A percentile compares a stretch with the other conserved stretches of the same genome.
Conservation (phyloP, 2,113 vertebrate species). For the Colaptes auratus region DNA sequence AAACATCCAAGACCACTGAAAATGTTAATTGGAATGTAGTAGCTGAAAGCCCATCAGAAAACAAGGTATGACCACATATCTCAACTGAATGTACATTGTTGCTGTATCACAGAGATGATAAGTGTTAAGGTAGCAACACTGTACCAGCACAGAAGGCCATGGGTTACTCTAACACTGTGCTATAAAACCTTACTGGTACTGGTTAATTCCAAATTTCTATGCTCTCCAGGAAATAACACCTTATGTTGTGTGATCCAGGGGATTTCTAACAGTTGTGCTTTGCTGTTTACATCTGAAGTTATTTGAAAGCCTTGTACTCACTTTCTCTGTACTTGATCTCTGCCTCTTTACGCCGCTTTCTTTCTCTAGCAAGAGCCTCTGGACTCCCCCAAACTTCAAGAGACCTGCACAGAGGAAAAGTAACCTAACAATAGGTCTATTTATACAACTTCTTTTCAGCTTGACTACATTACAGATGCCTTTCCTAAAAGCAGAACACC, state of each 20-base stretch:
- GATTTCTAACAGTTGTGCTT: not conserved
- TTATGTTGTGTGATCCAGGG: not conserved
- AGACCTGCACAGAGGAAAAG: constrained; percentile 77
- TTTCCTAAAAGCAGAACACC: not conserved
- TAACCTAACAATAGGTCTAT: not conserved
- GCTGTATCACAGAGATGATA: not conserved
- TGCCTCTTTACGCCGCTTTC: constrained; percentile 87
- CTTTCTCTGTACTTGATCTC: constrained; percentile 94
- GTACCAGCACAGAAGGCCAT: not conserved
- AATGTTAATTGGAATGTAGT: not conserved
- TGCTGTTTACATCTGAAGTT: not conserved
- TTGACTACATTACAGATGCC: not conserved
- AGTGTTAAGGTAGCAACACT: not conserved
- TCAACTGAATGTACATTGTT: not conserved
- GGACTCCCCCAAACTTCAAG: constrained; percentile 96
- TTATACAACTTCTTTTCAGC: not conserved
- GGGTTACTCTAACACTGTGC: not conserved
- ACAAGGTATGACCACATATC: not conserved
- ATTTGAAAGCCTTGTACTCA: constrained; percentile 72
- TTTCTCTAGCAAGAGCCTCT: constrained; percentile 92
- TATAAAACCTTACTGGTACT: not conserved
- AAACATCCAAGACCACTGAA: not conserved
- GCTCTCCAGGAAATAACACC: not conserved
- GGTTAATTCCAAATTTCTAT: not conserved
- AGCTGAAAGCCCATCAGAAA: not conserved